Conservation (phyloP, 1,140 invertebrate genomes). For the Paracyclopina nana region DNA sequence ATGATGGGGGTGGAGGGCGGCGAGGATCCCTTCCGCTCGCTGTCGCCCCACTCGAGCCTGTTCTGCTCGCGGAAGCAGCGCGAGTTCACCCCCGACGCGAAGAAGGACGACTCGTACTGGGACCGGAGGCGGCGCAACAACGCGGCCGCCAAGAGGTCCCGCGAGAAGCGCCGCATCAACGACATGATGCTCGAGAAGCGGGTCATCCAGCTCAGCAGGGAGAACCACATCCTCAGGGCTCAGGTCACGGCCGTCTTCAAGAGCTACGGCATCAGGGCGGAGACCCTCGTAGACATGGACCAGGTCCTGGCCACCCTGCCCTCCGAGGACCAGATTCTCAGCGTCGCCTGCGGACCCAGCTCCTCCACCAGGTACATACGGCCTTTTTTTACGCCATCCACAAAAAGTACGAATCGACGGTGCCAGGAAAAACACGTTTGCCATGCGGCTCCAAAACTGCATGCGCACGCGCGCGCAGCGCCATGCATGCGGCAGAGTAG, state of each 20-base stretch:
- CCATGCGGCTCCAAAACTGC: too few species aligned
- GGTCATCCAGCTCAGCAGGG: constrained; percentile 79
- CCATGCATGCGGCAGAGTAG: too few species aligned
- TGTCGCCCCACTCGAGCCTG: constrained; percentile 47
- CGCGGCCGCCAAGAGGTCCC: constrained; percentile 77
- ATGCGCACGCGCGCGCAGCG: too few species aligned
- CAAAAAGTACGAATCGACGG: too few species aligned
- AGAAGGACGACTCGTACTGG: constrained; percentile 95
- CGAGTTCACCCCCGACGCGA: constrained; percentile 88
- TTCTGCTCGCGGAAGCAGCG: constrained; percentile 71
- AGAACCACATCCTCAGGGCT: constrained; percentile 77
- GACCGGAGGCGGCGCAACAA: constrained; percentile 82
- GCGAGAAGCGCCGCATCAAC: constrained; percentile 85
- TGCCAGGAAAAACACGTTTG: too few species aligned
- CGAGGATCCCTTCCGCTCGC: too few species aligned
- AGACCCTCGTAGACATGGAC: constrained; percentile 59
- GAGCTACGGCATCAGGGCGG: constrained; percentile 73
- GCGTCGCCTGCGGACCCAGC: too few species aligned
- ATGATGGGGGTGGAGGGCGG: too few species aligned
- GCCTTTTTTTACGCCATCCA: too few species aligned
- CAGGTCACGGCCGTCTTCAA: constrained; percentile 80
- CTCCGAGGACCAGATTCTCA: too few species aligned
- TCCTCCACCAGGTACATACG: too few species aligned
- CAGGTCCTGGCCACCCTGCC: too few species aligned
- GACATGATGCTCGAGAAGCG: constrained; percentile 88